Conservation (phyloP, 1,140 invertebrate species). For the Drosophila oshimai region DNA sequence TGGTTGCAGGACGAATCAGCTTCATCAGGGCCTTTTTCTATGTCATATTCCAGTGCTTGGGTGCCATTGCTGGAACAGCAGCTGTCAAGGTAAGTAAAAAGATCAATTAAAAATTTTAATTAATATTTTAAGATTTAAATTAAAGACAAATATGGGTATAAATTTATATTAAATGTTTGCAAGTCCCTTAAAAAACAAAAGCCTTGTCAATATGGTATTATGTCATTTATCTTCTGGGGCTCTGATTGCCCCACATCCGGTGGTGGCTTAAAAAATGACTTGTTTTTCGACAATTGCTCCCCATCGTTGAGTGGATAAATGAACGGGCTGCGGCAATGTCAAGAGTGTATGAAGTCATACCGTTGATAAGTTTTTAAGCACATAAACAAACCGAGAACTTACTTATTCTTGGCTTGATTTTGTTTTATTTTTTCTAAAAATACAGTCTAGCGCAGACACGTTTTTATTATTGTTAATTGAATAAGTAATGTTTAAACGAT, state of each 20-base stretch:
- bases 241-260: conserved; percentile 26
- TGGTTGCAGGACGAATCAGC: conserved; percentile 90
- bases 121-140: not conserved
- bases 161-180: not conserved
- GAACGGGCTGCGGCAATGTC: not conserved
- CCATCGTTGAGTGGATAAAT: not conserved
- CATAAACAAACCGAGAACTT: not conserved
- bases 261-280: not conserved
- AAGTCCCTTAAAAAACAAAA: not conserved
- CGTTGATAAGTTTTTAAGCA: not conserved
- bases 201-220: not conserved
- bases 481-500: too few species aligned
- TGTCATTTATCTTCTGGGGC: not conserved
- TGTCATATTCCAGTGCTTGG: conserved; percentile 91
- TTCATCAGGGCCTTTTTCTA: conserved; percentile 90
- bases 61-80: conserved; percentile 92
- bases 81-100: conserved; percentile 83
- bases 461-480: too few species aligned
- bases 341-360: not conserved
- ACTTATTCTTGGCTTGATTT: not conserved
- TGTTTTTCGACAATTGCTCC: not conserved
- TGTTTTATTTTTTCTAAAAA: not conserved
- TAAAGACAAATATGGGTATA: not conserved
- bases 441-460: too few species aligned
- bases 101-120: not conserved